phyloP scores from a whole-genome alignment of 2,113 vertebrate genomes.

The Gymnobelideus leadbeateri region DNA sequence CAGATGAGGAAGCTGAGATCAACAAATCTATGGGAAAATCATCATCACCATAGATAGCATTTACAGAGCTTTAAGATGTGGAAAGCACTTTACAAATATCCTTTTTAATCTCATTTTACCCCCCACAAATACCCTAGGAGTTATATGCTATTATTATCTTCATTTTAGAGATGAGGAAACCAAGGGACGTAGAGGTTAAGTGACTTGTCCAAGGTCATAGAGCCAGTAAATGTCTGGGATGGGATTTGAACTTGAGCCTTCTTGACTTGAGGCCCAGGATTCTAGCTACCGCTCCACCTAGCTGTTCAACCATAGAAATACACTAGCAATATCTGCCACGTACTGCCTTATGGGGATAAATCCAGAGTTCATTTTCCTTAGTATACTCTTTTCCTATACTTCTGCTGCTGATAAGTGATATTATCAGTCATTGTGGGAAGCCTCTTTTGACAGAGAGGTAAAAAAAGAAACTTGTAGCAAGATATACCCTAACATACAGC shows the following conservation, averaged over 20 bases:
- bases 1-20: background rate
- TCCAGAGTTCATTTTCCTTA: background rate
- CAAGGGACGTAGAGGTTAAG: background rate
- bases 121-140: background rate
- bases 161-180: background rate
- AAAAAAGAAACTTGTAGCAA: conserved; percentile 2
- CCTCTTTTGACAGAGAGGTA: background rate
- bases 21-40: background rate
- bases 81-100: background rate
- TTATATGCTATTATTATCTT: background rate
- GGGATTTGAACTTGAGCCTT: background rate
- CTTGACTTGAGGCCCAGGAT: background rate
- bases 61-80: background rate
- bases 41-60: background rate
- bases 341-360: background rate
- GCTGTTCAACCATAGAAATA: background rate
- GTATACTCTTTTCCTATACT: background rate
- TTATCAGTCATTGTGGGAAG: background rate
- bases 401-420: background rate
- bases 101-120: background rate
- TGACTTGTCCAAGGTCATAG: background rate
- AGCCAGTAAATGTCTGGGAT: background rate
- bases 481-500: background rate
- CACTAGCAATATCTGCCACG: background rate
- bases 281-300: background rate